These are phyloP conservation scores for Sarcophaga subvicina DNA, from an alignment of 2,888 invertebrate genomes.

Conservation along the genomic window DNA sequence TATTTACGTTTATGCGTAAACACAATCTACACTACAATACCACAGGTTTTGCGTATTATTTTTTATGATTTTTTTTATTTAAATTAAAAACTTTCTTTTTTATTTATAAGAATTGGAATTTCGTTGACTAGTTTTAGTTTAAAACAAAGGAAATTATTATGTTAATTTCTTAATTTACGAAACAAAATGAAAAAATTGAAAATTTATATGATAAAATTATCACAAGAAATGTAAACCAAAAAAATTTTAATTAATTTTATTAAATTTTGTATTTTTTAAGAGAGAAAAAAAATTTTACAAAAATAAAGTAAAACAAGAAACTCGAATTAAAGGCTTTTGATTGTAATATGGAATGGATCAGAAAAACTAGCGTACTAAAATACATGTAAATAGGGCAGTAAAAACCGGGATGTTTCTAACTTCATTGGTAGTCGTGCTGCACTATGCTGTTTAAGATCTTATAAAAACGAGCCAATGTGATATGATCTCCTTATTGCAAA, in stretches of 20 bases:
- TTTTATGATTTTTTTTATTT: conserved; percentile 46
- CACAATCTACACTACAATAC: conserved; percentile 7
- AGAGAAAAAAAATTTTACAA: conserved; percentile 36
- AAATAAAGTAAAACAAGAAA: conserved; percentile 65
- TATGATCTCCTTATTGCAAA: too few species aligned
- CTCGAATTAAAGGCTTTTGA: not conserved
- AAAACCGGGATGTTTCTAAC: too few species aligned
- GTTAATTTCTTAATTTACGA: conserved; percentile 31
- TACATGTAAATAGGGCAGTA: too few species aligned
- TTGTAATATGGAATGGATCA: not conserved
- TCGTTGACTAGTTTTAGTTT: conserved; percentile 69
- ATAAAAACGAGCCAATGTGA: too few species aligned
- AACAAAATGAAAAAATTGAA: not conserved
- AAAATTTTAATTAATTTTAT: conserved; percentile 17
- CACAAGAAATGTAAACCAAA: not conserved
- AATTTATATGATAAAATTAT: conserved; percentile 21
- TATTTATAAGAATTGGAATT: conserved; percentile 42
- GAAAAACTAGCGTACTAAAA: too few species aligned
- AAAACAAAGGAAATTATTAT: conserved; percentile 28
- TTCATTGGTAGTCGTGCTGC: too few species aligned
- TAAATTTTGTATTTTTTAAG: conserved; percentile 61
- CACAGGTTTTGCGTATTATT: conserved; percentile 56
- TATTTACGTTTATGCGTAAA: not conserved
- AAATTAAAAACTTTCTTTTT: not conserved
- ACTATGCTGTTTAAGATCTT: too few species aligned